These are phyloP conservation scores for Habrosyne pyritoides DNA, from an alignment of 2,888 invertebrate genomes.

Conservation along the genomic window DNA sequence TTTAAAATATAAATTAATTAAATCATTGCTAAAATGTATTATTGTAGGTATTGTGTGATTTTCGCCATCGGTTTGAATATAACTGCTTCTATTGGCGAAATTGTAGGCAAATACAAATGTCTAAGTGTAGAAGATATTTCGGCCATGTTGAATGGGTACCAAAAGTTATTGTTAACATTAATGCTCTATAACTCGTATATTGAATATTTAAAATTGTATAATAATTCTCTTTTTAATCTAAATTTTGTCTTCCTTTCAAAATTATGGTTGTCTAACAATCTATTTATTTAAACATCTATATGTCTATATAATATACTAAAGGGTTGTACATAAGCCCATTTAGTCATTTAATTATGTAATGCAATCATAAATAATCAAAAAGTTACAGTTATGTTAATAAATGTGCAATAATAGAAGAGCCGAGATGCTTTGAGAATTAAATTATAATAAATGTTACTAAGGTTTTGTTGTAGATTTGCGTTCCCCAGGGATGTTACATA, in stretches of 20 bases:
- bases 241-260: neutral
- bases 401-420: neutral
- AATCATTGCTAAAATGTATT: too few species aligned
- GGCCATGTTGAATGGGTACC: neutral
- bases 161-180: neutral
- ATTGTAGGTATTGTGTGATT: too few species aligned
- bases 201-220: neutral
- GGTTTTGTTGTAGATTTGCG: too few species aligned
- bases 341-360: neutral
- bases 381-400: neutral
- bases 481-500: too few species aligned
- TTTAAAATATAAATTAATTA: too few species aligned
- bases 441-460: too few species aligned
- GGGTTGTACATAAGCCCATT: neutral
- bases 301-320: neutral
- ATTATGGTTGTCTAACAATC: neutral
- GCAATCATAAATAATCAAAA: neutral
- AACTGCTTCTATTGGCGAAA: too few species aligned
- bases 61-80: too few species aligned
- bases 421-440: neutral
- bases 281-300: neutral
- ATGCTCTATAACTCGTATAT: neutral
- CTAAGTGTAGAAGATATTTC: too few species aligned
- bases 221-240: neutral
- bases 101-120: too few species aligned